Evolutionary conservation across 1,140 invertebrate genomes (phyloP).

Genomic region (Ylistrum balloti): DNA sequence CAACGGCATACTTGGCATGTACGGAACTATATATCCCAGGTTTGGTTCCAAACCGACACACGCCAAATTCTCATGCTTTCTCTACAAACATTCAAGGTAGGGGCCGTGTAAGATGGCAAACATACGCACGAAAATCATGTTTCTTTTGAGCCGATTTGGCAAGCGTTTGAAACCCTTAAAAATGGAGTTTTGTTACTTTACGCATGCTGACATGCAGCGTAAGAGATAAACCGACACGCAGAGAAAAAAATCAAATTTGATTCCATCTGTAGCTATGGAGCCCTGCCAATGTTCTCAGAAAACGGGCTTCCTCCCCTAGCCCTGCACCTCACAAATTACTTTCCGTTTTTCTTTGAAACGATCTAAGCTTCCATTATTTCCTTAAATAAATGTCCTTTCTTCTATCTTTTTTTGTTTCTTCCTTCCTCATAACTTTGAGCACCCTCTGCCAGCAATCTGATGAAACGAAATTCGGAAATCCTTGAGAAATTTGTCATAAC

Average conservation of each 20-base stretch:
- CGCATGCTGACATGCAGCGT: conserved; percentile 22
- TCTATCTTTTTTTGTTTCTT: not conserved
- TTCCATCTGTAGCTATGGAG: conserved; percentile 27
- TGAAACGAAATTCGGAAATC: not conserved
- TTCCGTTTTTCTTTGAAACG: not conserved
- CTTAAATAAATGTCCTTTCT: conserved; percentile 26
- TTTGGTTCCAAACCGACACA: conserved; percentile 29
- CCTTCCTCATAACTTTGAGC: not conserved
- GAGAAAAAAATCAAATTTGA: conserved; percentile 38
- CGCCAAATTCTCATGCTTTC: conserved; percentile 37
- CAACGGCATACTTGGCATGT: conserved; percentile 17
- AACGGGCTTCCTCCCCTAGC: not conserved
- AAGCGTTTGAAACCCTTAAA: conserved; percentile 22
- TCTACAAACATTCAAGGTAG: conserved; percentile 27
- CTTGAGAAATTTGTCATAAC: not conserved
- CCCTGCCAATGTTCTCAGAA: not conserved
- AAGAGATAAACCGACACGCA: conserved; percentile 32
- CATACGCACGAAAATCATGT: conserved; percentile 9
- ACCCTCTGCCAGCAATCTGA: not conserved
- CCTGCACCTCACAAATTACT: not conserved
- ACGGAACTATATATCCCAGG: conserved; percentile 16
- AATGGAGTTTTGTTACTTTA: conserved; percentile 26
- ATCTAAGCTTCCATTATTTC: conserved; percentile 34
- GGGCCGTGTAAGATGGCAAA: conserved; percentile 24
- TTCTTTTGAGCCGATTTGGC: conserved; percentile 32